Percentiles rank a stretch among this genome's conserved stretches.
These are phyloP conservation scores for Hedya salicella DNA, from an alignment of 2,888 invertebrate genomes.

Conservation along the genomic window DNA sequence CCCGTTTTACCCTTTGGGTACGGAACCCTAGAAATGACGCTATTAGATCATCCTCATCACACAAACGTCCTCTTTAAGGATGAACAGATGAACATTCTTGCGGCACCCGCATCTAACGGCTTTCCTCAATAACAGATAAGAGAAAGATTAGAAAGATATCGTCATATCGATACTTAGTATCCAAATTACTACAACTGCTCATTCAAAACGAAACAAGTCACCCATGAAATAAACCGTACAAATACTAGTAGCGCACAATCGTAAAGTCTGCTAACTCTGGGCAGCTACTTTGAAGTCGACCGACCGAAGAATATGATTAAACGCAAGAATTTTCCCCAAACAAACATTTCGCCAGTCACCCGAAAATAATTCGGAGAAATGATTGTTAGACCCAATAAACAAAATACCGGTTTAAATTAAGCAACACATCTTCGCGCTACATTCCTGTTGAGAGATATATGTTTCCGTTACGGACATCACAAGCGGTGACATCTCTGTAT, in stretches of 20 bases:
- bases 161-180: too few relatives aligned
- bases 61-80: too few relatives aligned
- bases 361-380: constrained; percentile 32
- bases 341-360: constrained; percentile 23
- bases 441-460: constrained; percentile 36
- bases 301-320: constrained; percentile 20
- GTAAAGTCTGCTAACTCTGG: not conserved
- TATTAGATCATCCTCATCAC: too few relatives aligned
- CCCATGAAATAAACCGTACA: constrained; percentile 16
- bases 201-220: too few relatives aligned
- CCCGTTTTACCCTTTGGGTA: too few relatives aligned
- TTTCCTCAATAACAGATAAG: too few relatives aligned
- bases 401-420: constrained; percentile 34
- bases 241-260: not conserved
- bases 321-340: constrained; percentile 3
- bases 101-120: too few relatives aligned
- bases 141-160: too few relatives aligned
- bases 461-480: constrained; percentile 25
- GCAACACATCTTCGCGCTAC: constrained; percentile 22
- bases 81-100: too few relatives aligned
- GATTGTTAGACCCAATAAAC: constrained; percentile 40
- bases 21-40: too few relatives aligned
- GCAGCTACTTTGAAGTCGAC: constrained; percentile 22
- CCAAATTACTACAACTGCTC: too few relatives aligned
- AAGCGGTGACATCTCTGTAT: constrained; percentile 17